Evolutionary conservation across 2,797 vertebrate species (phyloP).

Genomic region (Gymnothorax javanicus): DNA sequence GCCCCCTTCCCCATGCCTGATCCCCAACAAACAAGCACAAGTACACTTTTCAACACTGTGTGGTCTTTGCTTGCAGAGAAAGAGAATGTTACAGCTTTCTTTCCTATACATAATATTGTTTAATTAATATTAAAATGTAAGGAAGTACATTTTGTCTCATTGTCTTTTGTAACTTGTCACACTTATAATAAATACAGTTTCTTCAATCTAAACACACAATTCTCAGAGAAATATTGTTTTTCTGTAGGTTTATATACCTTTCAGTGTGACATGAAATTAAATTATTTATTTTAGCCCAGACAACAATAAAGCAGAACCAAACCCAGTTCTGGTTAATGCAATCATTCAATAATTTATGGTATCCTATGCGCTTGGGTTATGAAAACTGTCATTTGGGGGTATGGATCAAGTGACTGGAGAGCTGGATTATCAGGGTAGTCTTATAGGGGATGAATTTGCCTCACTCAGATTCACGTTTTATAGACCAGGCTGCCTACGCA

Average conservation of each 20-base stretch:
- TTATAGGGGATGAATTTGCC: background rate
- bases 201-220: background rate
- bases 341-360: too few relatives aligned
- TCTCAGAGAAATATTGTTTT: background rate
- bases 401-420: background rate
- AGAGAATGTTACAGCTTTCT: background rate
- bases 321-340: too few relatives aligned
- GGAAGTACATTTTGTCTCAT: too few relatives aligned
- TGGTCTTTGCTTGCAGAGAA: background rate
- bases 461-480: background rate
- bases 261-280: background rate
- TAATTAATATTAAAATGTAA: background rate
- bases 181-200: background rate
- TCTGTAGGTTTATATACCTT: background rate
- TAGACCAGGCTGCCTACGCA: background rate
- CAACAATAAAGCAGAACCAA: background rate
- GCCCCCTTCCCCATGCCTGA: background rate
- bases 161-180: too few relatives aligned
- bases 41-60: background rate
- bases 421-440: background rate
- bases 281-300: background rate
- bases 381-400: background rate
- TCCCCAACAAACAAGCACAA: background rate
- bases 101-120: background rate
- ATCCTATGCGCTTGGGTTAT: background rate